Evolutionary conservation across 2,888 invertebrate species (phyloP), one percentile per base, ranked within the genome.

Genomic region (Mythimna albipuncta): DNA sequence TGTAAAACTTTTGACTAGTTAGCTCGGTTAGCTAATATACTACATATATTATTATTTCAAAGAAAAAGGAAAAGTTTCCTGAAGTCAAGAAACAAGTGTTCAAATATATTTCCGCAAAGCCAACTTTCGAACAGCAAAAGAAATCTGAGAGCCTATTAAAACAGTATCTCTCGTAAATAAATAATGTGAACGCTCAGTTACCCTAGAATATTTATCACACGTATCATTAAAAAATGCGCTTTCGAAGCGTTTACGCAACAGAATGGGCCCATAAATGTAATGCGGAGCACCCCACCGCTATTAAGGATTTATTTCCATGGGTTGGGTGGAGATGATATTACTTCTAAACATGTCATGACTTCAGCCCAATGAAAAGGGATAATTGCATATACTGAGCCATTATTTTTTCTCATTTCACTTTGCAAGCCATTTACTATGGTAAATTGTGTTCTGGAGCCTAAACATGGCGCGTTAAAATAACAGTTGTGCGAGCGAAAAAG

Each of bases 361-460:
- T 66, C 65, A 77, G 82, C 71, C 88, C 89, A 90, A 91, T 92
- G 91, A 91, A 93, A 93, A 92, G 92, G 93, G 93, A 94, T 94
- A 93, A 93, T 93, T 93, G 90, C 89, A 90, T 92, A 91, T 89
- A 90, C 90, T 84, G 84, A 80, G 82, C 89, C 90, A 89, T 91
- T 91, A 90, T 90, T 91, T 91, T 93, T 93, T 92, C 90, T 90
- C 91, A 89, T 93, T 92, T 91, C 88, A 88, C 89, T 89, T 90
- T 86, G 87, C 86, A 86, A 88, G 85, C 77, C 90, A 87, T 90
- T 89, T 91, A 88, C 88, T 88, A 85, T 83, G 85, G 86, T 87
- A 90, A 92, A 92, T 92, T 90, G 88, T 86, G 85, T 90, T 91
- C 84, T 38, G 38, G 9, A 0, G 38, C 38, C 38, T 38, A 9